phyloP scores from a whole-genome alignment of 2,797 vertebrate genomes.

The Bradypodion pumilum region DNA sequence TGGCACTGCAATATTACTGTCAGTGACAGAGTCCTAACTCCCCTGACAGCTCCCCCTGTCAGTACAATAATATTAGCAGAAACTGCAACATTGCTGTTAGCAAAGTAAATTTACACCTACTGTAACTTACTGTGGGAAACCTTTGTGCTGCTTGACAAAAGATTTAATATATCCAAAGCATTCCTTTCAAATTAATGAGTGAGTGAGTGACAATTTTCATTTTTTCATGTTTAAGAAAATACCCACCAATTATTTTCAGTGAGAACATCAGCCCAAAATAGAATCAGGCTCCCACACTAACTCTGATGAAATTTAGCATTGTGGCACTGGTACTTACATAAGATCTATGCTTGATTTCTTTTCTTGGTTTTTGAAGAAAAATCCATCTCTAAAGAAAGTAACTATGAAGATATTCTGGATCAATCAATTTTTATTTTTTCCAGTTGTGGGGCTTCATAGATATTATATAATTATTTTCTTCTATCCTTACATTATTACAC shows the following conservation, averaged over 20 bases:
- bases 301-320: background rate
- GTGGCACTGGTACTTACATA: slow-evolving; percentile 23
- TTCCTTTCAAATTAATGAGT: slow-evolving; percentile 24
- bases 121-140: background rate
- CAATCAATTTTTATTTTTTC: background rate
- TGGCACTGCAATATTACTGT: no score
- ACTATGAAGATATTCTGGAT: slow-evolving; percentile 1
- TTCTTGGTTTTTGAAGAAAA: background rate
- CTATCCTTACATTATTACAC: no score
- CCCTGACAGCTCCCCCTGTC: no score
- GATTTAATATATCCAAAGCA: background rate
- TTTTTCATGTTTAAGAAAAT: no score
- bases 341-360: background rate
- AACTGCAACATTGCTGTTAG: no score
- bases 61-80: no score
- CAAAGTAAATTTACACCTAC: slow-evolving; percentile 3
- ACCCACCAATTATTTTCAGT: background rate
- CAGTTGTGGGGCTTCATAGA: no score
- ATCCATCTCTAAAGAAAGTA: background rate
- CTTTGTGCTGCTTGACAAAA: slow-evolving; percentile 31
- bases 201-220: background rate
- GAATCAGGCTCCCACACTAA: background rate
- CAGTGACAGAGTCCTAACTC: no score
- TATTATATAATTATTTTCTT: no score
- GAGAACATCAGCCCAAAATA: slow-evolving; percentile 17